Base-by-base conservation (phyloP, 1,140 invertebrate genomes). In the Philotrypesis tridentata region DNA sequence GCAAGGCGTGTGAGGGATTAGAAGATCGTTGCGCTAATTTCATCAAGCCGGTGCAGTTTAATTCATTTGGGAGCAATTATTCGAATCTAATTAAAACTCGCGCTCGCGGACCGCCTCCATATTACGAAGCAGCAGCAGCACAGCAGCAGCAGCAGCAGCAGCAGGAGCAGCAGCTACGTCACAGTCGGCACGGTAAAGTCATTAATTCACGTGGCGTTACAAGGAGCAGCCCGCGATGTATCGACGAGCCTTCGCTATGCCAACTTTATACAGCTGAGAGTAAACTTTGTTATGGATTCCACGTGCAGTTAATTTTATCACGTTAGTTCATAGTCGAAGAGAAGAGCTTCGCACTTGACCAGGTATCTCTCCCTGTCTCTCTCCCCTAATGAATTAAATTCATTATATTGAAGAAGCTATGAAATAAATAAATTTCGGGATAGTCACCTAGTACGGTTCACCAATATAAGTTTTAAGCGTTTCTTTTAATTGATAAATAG, bases 1-100 rank as follows among this genome's bases (percentile, higher is more conserved):
- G 68, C 29, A 4, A 37, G 17, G 68, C 68, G 4, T 37, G 9
- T 37, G 33, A n/a, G n/a, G n/a, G n/a, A 5, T 33, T n/a, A 33
- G 29, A 65, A 65, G 23, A 65, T 71, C 71, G 21, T n/a, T 31
- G 37, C 40, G 48, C 48, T 80, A 77, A 84, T 86, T 85, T 76
- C 84, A 84, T 85, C 75, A 84, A 85, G 84, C 71, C 82, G 65
- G 31, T 29, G 73, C 78, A 86, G 86, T 86, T 85, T 84, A 82
- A 86, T 84, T 83, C 74, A 81, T 86, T 76, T 78, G 65, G 73
- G 43, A 79, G 85, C 79, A 85, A 86, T 88, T 88, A 86, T 85
- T 86, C 80, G 80, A 86, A 85, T 87, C 87, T 88, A 88, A 89
- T 89, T 88, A 86, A 89, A 88, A 88, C 86, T 88, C 85, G 78